phyloP scores from a whole-genome alignment of 2,888 invertebrate species.

The Xestoiulus laeticollis region DNA sequence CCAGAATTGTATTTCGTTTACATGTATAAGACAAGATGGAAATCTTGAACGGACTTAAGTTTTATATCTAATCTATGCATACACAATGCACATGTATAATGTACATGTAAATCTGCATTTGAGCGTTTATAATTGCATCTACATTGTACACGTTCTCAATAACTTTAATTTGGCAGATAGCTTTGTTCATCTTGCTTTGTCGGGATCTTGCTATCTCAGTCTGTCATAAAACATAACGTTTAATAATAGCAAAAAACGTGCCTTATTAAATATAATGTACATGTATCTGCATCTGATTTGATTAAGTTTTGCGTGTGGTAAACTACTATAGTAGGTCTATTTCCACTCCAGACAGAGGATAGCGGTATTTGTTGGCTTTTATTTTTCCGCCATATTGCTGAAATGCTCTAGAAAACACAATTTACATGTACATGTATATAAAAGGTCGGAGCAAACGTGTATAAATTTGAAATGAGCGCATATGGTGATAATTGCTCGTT shows the following conservation, averaged over 20 bases:
- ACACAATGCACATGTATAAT: no score
- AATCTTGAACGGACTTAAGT: no score
- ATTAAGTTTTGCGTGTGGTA: background rate
- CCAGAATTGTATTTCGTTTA: no score
- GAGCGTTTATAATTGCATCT: background rate
- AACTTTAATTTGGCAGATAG: background rate
- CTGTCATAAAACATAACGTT: background rate
- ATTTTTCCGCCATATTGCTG: background rate
- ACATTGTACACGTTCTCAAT: background rate
- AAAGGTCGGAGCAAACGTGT: background rate
- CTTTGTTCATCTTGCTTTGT: background rate
- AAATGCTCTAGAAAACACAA: constrained; percentile 22
- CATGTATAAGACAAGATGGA: no score
- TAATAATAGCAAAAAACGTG: background rate
- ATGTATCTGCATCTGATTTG: background rate
- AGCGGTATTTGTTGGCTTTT: background rate
- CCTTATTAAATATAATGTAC: background rate
- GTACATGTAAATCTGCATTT: no score
- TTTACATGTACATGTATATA: no score
- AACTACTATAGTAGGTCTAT: background rate
- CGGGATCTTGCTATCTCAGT: background rate
- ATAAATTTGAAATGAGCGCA: background rate
- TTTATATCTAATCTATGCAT: background rate
- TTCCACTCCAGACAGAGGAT: background rate
- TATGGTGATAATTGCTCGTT: background rate